A percentile compares a stretch with the other conserved stretches of the same genome.
These are phyloP conservation scores for Diglossa cyanea DNA, from an alignment of 2,797 vertebrate genomes.

Conservation along the genomic window DNA sequence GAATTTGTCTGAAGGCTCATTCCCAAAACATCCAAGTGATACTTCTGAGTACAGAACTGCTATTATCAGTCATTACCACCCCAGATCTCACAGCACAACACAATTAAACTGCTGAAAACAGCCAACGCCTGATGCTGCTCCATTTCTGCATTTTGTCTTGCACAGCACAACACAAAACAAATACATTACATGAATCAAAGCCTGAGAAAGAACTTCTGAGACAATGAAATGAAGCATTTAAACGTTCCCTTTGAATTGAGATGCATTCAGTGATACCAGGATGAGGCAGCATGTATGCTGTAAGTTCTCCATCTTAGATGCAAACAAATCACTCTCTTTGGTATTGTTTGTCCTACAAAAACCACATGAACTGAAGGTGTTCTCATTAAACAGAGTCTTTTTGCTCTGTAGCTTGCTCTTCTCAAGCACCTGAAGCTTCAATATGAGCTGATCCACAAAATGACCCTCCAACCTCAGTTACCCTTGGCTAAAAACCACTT, in stretches of 20 bases:
- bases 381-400: neutral
- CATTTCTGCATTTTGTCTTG: neutral
- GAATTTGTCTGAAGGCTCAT: neutral
- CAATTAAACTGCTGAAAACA: neutral
- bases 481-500: neutral
- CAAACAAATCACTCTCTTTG: neutral
- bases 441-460: neutral
- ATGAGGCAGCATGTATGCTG: neutral
- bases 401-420: neutral
- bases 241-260: neutral
- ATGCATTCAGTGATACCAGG: neutral
- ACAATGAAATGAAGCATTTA: neutral
- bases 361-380: neutral
- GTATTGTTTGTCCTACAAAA: neutral
- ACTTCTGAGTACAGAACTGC: neutral
- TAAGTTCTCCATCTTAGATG: neutral
- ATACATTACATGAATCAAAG: neutral
- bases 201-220: neutral
- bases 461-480: neutral
- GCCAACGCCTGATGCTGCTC: neutral
- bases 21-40: neutral
- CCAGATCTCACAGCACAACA: neutral
- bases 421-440: neutral
- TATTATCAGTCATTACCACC: neutral
- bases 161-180: neutral